Base-by-base conservation (phyloP, 1,140 invertebrate genomes). In the Cotesia vestalis region DNA sequence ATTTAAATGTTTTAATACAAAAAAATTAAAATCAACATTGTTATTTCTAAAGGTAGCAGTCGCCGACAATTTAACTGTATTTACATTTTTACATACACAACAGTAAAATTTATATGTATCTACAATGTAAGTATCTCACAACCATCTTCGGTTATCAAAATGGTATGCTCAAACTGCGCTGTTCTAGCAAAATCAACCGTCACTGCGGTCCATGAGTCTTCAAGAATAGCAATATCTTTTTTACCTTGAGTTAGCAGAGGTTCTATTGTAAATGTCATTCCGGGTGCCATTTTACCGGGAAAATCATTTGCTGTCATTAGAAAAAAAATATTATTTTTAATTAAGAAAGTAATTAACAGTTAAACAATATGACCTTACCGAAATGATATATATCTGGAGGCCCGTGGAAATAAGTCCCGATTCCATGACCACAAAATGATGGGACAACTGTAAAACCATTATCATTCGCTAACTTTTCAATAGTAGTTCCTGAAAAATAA, bases 181-280 rank as follows among this genome's bases (percentile, higher is more conserved):
- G 94, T 91, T 80, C 96, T 88, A 4, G 93, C 89, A 78, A 91
- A 86, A 80, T 98, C 96, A 5, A 87, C 72, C 0, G 94, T 96
- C 0, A 95, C 86, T 5, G 92, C 92, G 1, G 96, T 98, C 96
- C 96, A 98, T 0, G 92, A 92, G 86, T 98, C 96, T 53, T 94
- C 90, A 34, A 95, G 86, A 57, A 97, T 87, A 2, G 90, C 85
- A 27, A 94, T 88, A 20, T 92, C 87, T 9, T 88, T 83, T 2
- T 78, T 83, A 0, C 96, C 96, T 79, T 95, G 91, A 17, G 90
- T 90, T 17, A 98, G 79, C 12, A 94, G 91, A n/a, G 97, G 97
- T 81, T 98, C 96, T 57, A 98, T 94, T 0, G 96, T 98, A 81
- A 98, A 98, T 1, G 94, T 94, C 94, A 97, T 98, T 27, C 96